These are phyloP conservation scores for Gobio occitaniae DNA, from an alignment of 2,797 vertebrate genomes.

Conservation along the genomic window DNA sequence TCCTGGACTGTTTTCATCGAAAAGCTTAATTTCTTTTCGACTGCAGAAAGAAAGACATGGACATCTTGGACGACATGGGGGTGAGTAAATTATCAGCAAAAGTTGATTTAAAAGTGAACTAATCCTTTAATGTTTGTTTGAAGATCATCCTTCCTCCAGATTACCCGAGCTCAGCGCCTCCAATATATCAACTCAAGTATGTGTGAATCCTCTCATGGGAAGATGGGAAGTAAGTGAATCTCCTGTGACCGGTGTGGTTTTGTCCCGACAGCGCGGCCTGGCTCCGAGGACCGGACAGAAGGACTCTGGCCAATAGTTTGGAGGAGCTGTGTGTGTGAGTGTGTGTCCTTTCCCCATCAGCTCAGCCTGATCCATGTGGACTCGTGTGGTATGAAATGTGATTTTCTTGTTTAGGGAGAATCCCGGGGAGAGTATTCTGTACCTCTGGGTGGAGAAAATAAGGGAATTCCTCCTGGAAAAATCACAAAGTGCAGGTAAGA, in stretches of 20 bases:
- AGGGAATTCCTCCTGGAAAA: slow-evolving; percentile 89
- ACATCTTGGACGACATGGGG: too few species aligned
- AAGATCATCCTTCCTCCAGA: slow-evolving; percentile 90
- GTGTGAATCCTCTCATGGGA: slow-evolving; percentile 56
- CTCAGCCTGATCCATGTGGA: neutral
- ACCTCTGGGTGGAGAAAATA: slow-evolving; percentile 95
- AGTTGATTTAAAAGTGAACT: too few species aligned
- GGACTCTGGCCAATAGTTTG: slow-evolving; percentile 85
- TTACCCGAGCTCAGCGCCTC: slow-evolving; percentile 91
- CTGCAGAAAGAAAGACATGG: too few species aligned
- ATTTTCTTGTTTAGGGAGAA: slow-evolving; percentile 82
- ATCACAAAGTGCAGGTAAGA: slow-evolving; percentile 86
- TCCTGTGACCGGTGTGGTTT: neutral
- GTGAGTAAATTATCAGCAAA: too few species aligned
- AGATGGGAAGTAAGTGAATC: too few species aligned
- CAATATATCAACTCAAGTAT: slow-evolving; percentile 97
- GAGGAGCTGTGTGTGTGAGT: slow-evolving; percentile 96
- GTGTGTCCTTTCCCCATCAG: neutral
- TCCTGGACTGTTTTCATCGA: too few species aligned
- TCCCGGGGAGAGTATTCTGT: slow-evolving; percentile 91
- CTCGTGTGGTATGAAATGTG: neutral
- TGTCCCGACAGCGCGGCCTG: slow-evolving; percentile 86
- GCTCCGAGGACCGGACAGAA: slow-evolving; percentile 87
- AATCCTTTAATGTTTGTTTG: slow-evolving; percentile 25
- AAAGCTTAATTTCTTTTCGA: too few species aligned